phyloP scores from a whole-genome alignment of 2,888 invertebrate genomes.

The Caenorhabditis imperialis region DNA sequence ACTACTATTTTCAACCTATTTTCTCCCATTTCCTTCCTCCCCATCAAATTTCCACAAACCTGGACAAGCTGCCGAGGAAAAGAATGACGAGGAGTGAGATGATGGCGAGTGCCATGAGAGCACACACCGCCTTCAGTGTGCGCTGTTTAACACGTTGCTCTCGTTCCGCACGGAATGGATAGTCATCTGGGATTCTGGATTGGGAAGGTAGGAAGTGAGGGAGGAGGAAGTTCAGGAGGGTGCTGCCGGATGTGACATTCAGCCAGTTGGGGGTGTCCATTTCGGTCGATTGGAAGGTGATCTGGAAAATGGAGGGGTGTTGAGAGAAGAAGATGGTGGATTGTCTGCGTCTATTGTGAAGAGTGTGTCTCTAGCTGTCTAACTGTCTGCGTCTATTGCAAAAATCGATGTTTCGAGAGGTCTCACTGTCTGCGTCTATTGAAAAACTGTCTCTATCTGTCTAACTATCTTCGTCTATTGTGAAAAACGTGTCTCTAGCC shows the following conservation, averaged over 20 bases:
- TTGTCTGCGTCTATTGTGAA: no score
- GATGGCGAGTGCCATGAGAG: constrained; percentile 23
- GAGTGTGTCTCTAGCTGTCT: no score
- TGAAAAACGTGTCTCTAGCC: no score
- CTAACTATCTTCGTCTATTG: no score
- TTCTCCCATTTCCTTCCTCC: no score
- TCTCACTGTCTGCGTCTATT: not conserved
- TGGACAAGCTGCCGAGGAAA: constrained; percentile 44
- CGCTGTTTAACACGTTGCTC: constrained; percentile 23
- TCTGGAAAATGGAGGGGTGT: not conserved
- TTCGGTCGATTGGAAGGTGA: constrained; percentile 4
- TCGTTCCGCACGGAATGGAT: constrained; percentile 35
- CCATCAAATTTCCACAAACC: no score
- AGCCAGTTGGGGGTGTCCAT: not conserved
- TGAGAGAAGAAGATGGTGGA: not conserved
- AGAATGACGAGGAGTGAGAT: constrained; percentile 39
- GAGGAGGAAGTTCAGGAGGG: not conserved
- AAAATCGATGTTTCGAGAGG: not conserved
- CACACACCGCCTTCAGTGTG: constrained; percentile 29
- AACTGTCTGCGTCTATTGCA: no score
- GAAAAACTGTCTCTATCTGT: no score
- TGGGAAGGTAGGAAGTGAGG: constrained; percentile 10
- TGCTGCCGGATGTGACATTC: not conserved
- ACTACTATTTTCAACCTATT: no score
- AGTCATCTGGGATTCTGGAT: constrained; percentile 43